phyloP scores from a whole-genome alignment of 2,888 invertebrate genomes.

The Eilema sororculum region DNA sequence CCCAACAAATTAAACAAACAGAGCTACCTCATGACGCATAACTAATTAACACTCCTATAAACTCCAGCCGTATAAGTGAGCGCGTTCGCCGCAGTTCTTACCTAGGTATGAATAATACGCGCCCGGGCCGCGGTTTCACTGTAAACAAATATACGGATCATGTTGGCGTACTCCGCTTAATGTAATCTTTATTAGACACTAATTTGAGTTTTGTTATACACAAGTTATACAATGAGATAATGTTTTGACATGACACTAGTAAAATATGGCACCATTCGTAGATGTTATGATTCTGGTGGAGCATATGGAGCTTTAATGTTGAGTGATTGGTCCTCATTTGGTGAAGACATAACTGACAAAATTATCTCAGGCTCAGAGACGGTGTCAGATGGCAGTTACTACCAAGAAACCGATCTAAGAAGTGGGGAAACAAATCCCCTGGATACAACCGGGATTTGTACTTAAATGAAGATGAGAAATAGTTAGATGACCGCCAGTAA shows the following conservation, averaged over 20 bases:
- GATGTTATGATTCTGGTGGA: too few relatives aligned
- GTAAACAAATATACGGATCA: not conserved
- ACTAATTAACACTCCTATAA: constrained; percentile 31
- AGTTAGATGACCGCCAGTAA: too few relatives aligned
- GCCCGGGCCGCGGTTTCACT: not conserved
- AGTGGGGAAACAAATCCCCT: too few relatives aligned
- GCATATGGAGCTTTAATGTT: too few relatives aligned
- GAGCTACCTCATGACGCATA: constrained; percentile 6
- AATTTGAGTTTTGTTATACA: not conserved
- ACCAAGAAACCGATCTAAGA: too few relatives aligned
- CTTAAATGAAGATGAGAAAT: too few relatives aligned
- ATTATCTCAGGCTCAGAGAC: too few relatives aligned
- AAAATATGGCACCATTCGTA: too few relatives aligned
- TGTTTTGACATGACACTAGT: not conserved
- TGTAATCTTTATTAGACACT: not conserved
- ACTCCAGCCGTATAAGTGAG: constrained; percentile 21
- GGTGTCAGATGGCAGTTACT: too few relatives aligned
- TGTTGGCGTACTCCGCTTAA: not conserved
- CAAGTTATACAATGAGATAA: not conserved
- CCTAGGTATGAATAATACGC: not conserved
- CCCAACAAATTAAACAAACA: constrained; percentile 10
- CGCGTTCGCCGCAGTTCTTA: constrained; percentile 11
- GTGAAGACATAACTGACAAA: too few relatives aligned
- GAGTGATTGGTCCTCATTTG: too few relatives aligned
- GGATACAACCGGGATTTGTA: too few relatives aligned